Evolutionary conservation across 2,113 vertebrate genomes (phyloP), one percentile per base, ranked within the genome.

Genomic region (Oncorhynchus tshawytscha): DNA sequence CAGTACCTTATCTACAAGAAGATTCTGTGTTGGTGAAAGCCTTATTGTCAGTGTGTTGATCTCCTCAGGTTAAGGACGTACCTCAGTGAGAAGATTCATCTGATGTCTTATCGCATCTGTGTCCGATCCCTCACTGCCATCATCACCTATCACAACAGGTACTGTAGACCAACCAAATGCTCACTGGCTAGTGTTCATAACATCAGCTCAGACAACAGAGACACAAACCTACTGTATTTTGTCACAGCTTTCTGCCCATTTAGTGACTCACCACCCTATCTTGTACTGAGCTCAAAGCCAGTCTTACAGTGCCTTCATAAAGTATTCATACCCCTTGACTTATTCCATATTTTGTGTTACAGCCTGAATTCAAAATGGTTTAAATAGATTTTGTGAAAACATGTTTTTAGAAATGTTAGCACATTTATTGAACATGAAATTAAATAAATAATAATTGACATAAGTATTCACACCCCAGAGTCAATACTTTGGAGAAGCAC

Each of bases 61-160:
- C 59, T 90, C 54, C 71, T 54, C 89, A 98, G 96, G 85, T 87
- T 94, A 77, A 97, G 96, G 87, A 95, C 94, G 79, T 95, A 93
- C 87, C 91, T 97, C 69, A 97, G 95, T 88, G 95, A 94, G 72
- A 95, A 96, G 0, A 49, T 45, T 45, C 39, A 45, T 45, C 39
- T 45, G 39, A 96, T 97, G 95, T 96, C 96, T 72, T 97, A 96
- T 85, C 91, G 94, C 72, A 95, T 98, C 87, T 98, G 96, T 0
- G 95, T 96, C n/a, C 91, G 94, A 15, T 93, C 96, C 31, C 94
- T 98, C 67, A 96, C 96, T 0, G 96, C 96, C 85, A 96, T 98
- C 86, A 96, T 98, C 85, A 96, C 96, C 71, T 98, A 98, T 88
- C 96, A 98, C 0, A 94, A 97, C 94, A 92, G 96, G 97, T 97